Base-by-base conservation (phyloP, 1,140 invertebrate species). In the Apis dorsata region DNA sequence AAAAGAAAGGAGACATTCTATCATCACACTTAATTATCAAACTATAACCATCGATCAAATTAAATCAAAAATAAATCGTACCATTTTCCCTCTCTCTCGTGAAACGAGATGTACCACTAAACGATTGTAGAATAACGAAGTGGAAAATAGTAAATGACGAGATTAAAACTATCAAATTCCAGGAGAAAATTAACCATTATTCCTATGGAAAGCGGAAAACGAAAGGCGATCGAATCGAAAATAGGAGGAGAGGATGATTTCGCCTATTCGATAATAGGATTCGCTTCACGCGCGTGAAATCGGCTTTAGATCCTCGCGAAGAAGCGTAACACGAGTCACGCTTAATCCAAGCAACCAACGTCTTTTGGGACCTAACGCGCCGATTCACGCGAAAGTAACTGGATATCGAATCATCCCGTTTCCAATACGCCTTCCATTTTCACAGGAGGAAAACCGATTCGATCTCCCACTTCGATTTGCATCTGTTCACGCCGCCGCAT, bases 381-480 rank as follows among this genome's bases (percentile, higher is more conserved):
- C 78, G 71, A 59, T 85, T 89, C 75, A 59, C 76, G 66, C 70
- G 66, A 57, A 72, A 72, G 85, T 87, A 89, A 87, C 86, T 74
- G 81, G 86, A 88, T 90, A 90, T 89, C 83, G 88, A 90, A 78
- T 81, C 71, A 75, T 17, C 34, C 59, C 78, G 44, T 79, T 69
- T 71, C 69, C 79, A 17, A 81, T 72, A 62, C 69, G 51, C 76
- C 65, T 86, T 75, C 70, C 66, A 81, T 74, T 81, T 80, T 79
- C 78, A 51, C 57, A 0, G 34, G 34, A 44, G 19, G 53, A 63
- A 79, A 72, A 28, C 75, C 21, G 49, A 53, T 74, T 75, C 62
- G 71, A 63, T 83, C 28, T 53, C 70, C 24, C 44, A 9, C 28
- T 11, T 78, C 73, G 65, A 78, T 84, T 84, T 80, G 65, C 76